A percentile compares a stretch with the other conserved stretches of the same genome.
Evolutionary conservation across 2,113 vertebrate species (phyloP).

Genomic region (Stigmatopora argus): DNA sequence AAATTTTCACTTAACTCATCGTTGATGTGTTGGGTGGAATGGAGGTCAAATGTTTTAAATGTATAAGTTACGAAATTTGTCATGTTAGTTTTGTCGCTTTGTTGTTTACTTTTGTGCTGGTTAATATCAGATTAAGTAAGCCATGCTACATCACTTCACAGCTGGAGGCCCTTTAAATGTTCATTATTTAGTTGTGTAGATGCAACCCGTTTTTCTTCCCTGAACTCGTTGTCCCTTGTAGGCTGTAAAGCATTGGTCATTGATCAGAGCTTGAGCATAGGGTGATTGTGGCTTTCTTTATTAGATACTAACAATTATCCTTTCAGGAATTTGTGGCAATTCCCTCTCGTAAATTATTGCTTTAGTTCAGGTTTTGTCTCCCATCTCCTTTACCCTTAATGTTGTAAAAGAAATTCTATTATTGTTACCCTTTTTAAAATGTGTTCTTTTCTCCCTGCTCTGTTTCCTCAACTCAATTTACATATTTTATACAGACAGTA

Average conservation of each 20-base stretch:
- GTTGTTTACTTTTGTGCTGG: not conserved
- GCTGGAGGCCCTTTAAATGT: conserved; percentile 50
- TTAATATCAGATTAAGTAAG: conserved; percentile 16
- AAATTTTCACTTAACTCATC: not conserved
- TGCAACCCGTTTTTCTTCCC: conserved; percentile 45
- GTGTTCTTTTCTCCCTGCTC: conserved; percentile 2
- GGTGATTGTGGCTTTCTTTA: conserved; percentile 33
- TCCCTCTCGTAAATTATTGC: conserved; percentile 12
- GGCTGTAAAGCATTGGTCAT: conserved; percentile 45
- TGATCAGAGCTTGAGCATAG: conserved; percentile 49
- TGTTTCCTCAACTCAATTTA: not conserved
- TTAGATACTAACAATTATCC: conserved; percentile 50
- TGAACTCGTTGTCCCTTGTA: conserved; percentile 38
- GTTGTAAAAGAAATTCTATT: conserved; percentile 5
- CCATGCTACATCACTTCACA: conserved; percentile 44
- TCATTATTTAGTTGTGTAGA: conserved; percentile 45
- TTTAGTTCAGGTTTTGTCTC: conserved; percentile 2
- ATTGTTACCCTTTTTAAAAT: conserved; percentile 9
- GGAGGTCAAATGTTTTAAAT: not conserved
- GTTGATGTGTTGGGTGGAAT: not conserved
- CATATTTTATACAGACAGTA: not conserved
- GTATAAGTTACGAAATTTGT: not conserved
- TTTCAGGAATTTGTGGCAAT: conserved; percentile 12
- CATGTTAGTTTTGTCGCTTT: not conserved
- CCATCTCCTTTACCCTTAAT: not conserved